Conservation (phyloP, 2,797 vertebrate genomes). For the Myripristis jacobus region DNA sequence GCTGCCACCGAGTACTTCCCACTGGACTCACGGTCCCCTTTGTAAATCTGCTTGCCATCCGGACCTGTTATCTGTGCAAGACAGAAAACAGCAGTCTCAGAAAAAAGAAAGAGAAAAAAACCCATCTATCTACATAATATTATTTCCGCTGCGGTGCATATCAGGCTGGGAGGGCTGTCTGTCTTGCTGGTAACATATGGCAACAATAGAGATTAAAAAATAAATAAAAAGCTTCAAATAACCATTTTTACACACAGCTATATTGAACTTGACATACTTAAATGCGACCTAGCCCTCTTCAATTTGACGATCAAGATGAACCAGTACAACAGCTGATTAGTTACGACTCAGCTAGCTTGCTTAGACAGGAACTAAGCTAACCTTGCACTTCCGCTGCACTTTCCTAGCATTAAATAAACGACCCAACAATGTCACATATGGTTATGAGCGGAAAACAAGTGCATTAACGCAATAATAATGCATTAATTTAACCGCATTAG, state of each 20-base stretch:
- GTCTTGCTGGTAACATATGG: slow-evolving; percentile 5
- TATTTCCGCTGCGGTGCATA: not conserved
- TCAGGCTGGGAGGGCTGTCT: not conserved
- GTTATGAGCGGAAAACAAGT: accelerated
- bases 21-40: slow-evolving; percentile 96
- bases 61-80: slow-evolving; percentile 94
- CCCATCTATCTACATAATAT: too few relatives aligned
- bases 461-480: accelerated
- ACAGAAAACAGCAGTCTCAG: not conserved
- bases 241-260: not conserved
- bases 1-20: slow-evolving; percentile 98
- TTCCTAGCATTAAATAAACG: not conserved
- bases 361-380: slow-evolving; percentile 31
- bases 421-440: not conserved
- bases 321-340: not conserved
- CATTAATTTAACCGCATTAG: accelerated
- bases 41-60: slow-evolving; percentile 96
- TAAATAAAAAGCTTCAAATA: not conserved
- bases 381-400: slow-evolving; percentile 45
- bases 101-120: too few relatives aligned
- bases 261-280: not conserved
- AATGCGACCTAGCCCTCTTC: not conserved
- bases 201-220: not conserved
- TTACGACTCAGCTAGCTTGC: not conserved
- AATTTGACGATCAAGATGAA: not conserved